phyloP scores from a whole-genome alignment of 2,113 vertebrate species.

The Furnarius figulus region DNA sequence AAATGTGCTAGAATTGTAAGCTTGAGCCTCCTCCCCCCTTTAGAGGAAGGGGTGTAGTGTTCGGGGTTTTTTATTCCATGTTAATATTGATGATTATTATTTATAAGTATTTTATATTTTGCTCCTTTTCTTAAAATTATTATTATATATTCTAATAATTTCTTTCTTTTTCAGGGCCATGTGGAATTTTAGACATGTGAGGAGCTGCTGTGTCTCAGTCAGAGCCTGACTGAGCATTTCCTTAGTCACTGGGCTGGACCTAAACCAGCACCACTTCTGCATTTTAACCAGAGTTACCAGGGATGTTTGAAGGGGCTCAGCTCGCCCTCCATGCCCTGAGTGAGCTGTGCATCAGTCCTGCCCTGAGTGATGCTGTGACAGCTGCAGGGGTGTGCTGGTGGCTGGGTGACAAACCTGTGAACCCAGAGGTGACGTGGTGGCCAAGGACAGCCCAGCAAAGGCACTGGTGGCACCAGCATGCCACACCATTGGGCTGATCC shows the following conservation, averaged over 20 bases:
- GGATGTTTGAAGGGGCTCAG: neutral
- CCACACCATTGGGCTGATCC: fast-evolving
- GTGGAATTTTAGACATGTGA: neutral
- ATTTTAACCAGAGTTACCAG: neutral
- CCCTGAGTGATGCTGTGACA: neutral
- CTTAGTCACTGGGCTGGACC: neutral
- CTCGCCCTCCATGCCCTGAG: neutral
- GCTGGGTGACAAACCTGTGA: neutral
- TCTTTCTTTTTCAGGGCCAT: neutral
- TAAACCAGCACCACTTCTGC: neutral
- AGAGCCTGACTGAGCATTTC: neutral
- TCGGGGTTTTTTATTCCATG: neutral
- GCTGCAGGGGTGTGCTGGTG: fast-evolving
- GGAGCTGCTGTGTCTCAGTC: neutral
- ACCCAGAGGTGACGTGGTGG: fast-evolving
- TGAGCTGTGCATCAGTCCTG: neutral
- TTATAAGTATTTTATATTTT: neutral
- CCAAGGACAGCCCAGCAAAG: fast-evolving
- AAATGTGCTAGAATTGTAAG: slow-evolving; percentile 73
- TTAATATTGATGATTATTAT: neutral
- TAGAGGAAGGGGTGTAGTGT: neutral
- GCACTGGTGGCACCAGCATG: neutral
- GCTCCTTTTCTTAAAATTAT: neutral
- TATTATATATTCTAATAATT: neutral
- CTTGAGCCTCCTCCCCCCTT: neutral